Evolutionary conservation across 2,113 vertebrate genomes (phyloP), one percentile per base, ranked within the genome.

Genomic region (Thoracochromis brauschi): DNA sequence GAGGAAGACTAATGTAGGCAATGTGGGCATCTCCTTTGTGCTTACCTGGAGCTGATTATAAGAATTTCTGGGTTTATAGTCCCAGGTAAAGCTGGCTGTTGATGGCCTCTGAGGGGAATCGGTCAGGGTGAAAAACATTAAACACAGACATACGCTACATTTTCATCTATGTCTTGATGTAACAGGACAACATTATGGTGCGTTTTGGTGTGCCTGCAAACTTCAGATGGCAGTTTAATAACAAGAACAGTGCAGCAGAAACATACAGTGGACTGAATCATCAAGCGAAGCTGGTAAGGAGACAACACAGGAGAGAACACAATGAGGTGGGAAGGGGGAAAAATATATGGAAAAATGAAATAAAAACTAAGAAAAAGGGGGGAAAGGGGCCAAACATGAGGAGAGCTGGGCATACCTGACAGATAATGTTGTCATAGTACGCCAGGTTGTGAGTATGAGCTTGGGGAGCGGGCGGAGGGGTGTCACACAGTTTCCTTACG

Each of bases 401-500:
- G 92, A 94, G 75, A 90, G 83, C 79, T 71, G 65, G 60, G 94
- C 92, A 95, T 96, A 97, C 95, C 94, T 94, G 97, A 95, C 97
- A 97, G 96, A 97, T 93, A 96, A 97, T 93, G 95, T 97, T 97
- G 97, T 97, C 93, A 94, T 96, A 97, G 96, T 91, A 96, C 96
- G 97, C 96, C 95, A 96, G 96, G 89, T 94, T 91, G 92, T 42
- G 88, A 93, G 96, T 96, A 96, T 96, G 96, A 92, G 95, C 94
- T 95, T 95, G 95, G 87, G 95, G 96, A 95, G 95, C 96, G 89
- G 95, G 90, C 95, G 94, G 86, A 65, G 95, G 90, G 78, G 96
- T 91, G 95, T 95, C 93, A 12, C 93, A 94, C 85, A 96, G 93
- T 96, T 95, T 98, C 97, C 98, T 99, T 99, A 99, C 98, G 10